Base-by-base conservation (phyloP, 2,888 invertebrate species). In the Endotricha flammealis region DNA sequence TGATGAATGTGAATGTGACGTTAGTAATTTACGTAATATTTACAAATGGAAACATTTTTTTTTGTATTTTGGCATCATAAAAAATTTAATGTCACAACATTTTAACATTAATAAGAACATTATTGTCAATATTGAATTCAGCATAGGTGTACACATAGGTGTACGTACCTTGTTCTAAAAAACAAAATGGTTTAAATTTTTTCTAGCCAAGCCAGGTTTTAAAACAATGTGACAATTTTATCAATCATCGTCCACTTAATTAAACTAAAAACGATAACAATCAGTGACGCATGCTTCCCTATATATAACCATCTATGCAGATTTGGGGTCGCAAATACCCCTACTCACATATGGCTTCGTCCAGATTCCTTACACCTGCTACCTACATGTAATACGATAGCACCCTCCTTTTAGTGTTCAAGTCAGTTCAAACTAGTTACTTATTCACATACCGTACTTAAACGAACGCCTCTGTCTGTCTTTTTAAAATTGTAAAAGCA, bases 291-390 rank as follows among this genome's bases (percentile, higher is more conserved):
- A 50, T 54, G 47, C 60, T 52, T 68, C 69, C 62, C 11, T 48
- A 38, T 39, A 44, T 41, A 36, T n/a, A n/a, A n/a, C n/a, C 41
- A 40, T 35, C 41, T 40, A 33, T 36, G 28, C 49, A 53, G 55
- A 56, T 61, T 58, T 57, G 47, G 33, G 35, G 31, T 30, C 39
- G 42, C 42, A 52, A 60, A 64, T 62, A 57, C 63, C 51, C 44
- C 50, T 42, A 45, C 48, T 42, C 36, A 42, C 48, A 41, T 65
- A 66, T 37, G 69, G 71, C 58, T 70, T 71, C 69, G 38, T 47
- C 43, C 54, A 51, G 49, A 62, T 59, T 53, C 52, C 46, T 41
- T 49, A 50, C 64, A 64, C 64, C 63, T 64, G 64, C 44, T 38
- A 39, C 41, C 36, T 50, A 56, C 42, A 48, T 41, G 52, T 49